Evolutionary conservation across 2,888 invertebrate genomes (phyloP), one percentile per base, ranked within the genome.

Genomic region (Abrostola tripartita): DNA sequence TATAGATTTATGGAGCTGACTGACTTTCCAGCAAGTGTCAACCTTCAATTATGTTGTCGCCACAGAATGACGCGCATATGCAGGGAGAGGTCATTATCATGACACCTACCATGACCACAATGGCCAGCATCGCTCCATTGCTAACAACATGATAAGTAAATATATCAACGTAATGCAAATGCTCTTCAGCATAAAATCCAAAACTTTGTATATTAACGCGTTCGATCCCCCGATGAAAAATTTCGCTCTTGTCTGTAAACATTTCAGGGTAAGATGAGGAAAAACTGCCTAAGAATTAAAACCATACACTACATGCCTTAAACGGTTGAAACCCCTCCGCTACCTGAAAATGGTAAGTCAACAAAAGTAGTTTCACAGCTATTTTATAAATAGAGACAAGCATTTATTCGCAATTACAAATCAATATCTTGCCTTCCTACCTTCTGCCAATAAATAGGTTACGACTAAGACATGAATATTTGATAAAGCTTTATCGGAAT

Each of bases 381-480:
- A 1, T 24, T 24, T 24, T 24, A 24, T 24, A 24, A 24, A 24
- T 24, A 24, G 24, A 24, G 1, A 24, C 24, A 24, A 24, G 24
- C 4, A 24, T 24, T 24, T 24, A 24, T 24, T 24, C 11, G 8
- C 14, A 44, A 5, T 14, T 47, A 24, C 9, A 53, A 38, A 60
- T 47, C 8, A 24, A 53, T 24, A 24, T 24, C 24, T n/a, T n/a
- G n/a, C n/a, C n/a, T n/a, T n/a, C n/a, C n/a, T 59, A 50, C 41
- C 49, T 44, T 9, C 12, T 14, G 4, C 49, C 37, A 49, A 54
- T 52, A 51, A 49, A n/a, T 36, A 44, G 40, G 40, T 52, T 65
- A 61, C 44, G 11, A 49, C 50, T 65, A 69, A 65, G n/a, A 7
- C 70, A 61, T 69, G 59, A 59, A 74, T 74, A 70, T 65, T 74